A percentile compares a stretch with the other conserved stretches of the same genome.
Conservation (phyloP, 2,888 invertebrate species). For the Operophtera brumata region DNA sequence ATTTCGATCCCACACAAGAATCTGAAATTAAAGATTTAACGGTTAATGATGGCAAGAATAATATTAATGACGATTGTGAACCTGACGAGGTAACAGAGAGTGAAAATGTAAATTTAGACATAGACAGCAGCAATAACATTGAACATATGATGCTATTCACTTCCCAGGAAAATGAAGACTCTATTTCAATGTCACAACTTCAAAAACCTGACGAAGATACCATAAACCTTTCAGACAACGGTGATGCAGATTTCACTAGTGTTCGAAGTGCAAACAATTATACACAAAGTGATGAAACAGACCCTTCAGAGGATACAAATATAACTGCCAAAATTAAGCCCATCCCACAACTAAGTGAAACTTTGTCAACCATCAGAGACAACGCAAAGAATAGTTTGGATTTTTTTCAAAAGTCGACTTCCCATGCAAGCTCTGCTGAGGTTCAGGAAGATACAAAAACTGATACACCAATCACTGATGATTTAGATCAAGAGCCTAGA, state of each 20-base stretch:
- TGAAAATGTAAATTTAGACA: conserved; percentile 20
- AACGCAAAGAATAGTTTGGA: conserved; percentile 43
- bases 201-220: conserved; percentile 9
- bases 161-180: background rate
- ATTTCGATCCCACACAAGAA: background rate
- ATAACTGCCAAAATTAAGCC: background rate
- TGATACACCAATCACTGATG: background rate
- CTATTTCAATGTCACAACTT: background rate
- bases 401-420: conserved; percentile 25
- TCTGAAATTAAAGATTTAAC: conserved; percentile 1
- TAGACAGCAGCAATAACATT: conserved; percentile 21
- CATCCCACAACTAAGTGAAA: conserved; percentile 24
- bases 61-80: background rate
- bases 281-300: background rate
- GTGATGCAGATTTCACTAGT: conserved; percentile 9
- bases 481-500: background rate
- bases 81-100: conserved; percentile 1
- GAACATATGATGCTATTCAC: conserved; percentile 1
- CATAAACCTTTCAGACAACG: conserved; percentile 1
- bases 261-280: background rate
- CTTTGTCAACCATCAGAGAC: conserved; percentile 38
- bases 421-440: background rate
- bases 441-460: conserved; percentile 3
- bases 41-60: background rate
- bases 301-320: background rate